Evolutionary conservation across 2,797 vertebrate species (phyloP).

Genomic region (Muraenolepis orangiensis): DNA sequence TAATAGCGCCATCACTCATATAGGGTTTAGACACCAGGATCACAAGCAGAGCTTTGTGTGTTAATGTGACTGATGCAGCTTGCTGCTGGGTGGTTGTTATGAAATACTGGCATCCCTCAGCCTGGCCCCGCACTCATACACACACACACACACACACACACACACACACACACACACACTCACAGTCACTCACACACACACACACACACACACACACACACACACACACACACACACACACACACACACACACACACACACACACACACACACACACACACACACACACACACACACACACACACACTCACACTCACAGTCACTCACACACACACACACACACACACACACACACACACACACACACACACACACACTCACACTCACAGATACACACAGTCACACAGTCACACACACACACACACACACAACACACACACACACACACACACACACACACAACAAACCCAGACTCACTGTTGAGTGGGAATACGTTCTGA

Average conservation of each 20-base stretch:
- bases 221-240: background rate
- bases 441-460: no score
- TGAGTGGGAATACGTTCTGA: slow-evolving; percentile 19
- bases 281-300: background rate
- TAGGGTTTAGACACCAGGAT: background rate
- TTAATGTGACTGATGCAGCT: slow-evolving; percentile 7
- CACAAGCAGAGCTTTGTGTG: slow-evolving; percentile 3
- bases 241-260: no score
- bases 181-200: no score
- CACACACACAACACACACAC: background rate
- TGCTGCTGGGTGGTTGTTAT: background rate
- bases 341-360: background rate
- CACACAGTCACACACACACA: background rate
- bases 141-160: background rate
- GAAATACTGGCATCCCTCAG: background rate
- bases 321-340: background rate
- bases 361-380: no score
- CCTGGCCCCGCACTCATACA: background rate
- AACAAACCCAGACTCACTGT: background rate
- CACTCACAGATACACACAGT: no score
- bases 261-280: background rate
- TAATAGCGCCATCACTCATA: background rate
- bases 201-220: background rate
- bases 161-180: no score
- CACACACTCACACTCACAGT: no score